phyloP scores from a whole-genome alignment of 2,888 invertebrate species.

The Antheraea yamamai region DNA sequence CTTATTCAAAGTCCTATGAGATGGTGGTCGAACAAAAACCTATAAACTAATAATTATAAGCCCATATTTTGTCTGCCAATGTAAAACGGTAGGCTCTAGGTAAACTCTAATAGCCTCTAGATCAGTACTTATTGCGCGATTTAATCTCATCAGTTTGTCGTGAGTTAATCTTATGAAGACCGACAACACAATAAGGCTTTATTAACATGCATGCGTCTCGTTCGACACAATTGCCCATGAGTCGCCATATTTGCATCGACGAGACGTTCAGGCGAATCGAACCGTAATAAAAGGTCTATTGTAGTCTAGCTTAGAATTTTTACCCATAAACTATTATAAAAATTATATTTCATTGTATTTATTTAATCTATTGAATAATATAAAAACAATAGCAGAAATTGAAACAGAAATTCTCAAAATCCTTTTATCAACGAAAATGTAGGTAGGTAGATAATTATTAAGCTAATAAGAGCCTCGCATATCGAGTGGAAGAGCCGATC shows the following conservation, averaged over 20 bases:
- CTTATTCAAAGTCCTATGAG: too few species aligned
- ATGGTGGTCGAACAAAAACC: too few species aligned
- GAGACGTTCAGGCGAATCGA: not conserved
- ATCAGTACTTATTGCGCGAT: not conserved
- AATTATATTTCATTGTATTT: not conserved
- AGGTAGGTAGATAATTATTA: slow-evolving; percentile 7
- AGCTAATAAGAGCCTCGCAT: slow-evolving; percentile 37
- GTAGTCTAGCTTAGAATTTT: slow-evolving; percentile 1
- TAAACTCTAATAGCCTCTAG: not conserved
- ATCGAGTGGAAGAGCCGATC: slow-evolving; percentile 64
- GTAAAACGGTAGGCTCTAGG: not conserved
- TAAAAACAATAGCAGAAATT: not conserved
- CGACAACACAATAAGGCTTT: slow-evolving; percentile 69
- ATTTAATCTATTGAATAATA: not conserved
- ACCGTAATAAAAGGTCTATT: slow-evolving; percentile 7
- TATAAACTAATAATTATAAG: not conserved
- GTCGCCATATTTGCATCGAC: slow-evolving; percentile 37
- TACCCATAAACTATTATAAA: not conserved
- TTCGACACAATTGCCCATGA: slow-evolving; percentile 71
- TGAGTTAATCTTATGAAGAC: slow-evolving; percentile 60
- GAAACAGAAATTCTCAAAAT: not conserved
- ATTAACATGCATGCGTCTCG: slow-evolving; percentile 68
- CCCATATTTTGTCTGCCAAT: not conserved
- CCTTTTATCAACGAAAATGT: not conserved
- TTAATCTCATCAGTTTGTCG: slow-evolving; percentile 1